phyloP scores from a whole-genome alignment of 2,888 invertebrate species.

The Morpho deidamia region DNA sequence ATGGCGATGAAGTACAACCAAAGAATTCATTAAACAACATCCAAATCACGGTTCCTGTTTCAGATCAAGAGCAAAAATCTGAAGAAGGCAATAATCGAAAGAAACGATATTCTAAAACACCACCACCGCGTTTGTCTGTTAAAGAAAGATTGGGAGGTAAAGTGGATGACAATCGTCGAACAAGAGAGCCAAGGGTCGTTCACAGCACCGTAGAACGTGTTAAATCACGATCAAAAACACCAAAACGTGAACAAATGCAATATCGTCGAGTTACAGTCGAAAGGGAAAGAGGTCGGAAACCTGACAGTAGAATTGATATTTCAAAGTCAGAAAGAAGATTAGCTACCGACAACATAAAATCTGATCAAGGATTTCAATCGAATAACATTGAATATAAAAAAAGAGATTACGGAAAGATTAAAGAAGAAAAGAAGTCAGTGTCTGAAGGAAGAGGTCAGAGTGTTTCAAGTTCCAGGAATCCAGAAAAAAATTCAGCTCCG shows the following conservation, averaged over 20 bases:
- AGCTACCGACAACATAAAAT: constrained; percentile 40
- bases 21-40: constrained; percentile 65
- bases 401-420: constrained; percentile 40
- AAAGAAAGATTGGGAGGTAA: constrained; percentile 90
- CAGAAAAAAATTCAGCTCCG: constrained; percentile 48
- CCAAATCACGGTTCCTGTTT: constrained; percentile 76
- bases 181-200: constrained; percentile 72
- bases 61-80: constrained; percentile 61
- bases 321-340: constrained; percentile 47
- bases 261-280: constrained; percentile 74
- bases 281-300: constrained; percentile 59
- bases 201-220: constrained; percentile 77
- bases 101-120: constrained; percentile 63
- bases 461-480: constrained; percentile 10
- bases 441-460: constrained; percentile 23
- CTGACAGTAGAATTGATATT: constrained; percentile 43
- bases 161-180: constrained; percentile 79
- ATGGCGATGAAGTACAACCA: constrained; percentile 69
- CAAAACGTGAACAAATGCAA: constrained; percentile 57
- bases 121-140: constrained; percentile 83
- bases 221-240: constrained; percentile 74
- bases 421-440: constrained; percentile 32
- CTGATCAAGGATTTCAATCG: constrained; percentile 39
- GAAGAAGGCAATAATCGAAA: constrained; percentile 69
- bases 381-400: constrained; percentile 40